phyloP scores from a whole-genome alignment of 2,888 invertebrate genomes.

The Seira musarum region DNA sequence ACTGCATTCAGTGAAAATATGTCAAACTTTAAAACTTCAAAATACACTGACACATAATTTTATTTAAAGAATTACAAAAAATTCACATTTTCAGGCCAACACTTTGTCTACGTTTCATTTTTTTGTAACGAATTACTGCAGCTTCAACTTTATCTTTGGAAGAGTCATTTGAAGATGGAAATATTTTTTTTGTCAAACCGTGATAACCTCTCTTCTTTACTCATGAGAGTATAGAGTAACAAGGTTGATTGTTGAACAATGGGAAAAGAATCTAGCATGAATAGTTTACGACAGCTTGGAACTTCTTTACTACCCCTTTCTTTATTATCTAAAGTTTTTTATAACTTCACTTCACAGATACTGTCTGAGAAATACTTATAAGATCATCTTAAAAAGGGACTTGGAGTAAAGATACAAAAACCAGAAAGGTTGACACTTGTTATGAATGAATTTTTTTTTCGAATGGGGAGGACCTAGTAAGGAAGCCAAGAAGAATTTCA shows the following conservation, averaged over 20 bases:
- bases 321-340: not conserved
- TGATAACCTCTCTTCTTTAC: too few species aligned
- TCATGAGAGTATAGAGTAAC: too few species aligned
- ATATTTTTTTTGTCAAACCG: too few species aligned
- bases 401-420: slow-evolving; percentile 9
- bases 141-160: too few species aligned
- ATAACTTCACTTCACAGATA: not conserved
- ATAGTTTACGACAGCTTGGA: slow-evolving; percentile 12
- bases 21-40: too few species aligned
- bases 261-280: not conserved
- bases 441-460: slow-evolving; percentile 38
- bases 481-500: slow-evolving; percentile 27
- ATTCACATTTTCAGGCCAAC: too few species aligned
- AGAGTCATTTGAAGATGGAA: too few species aligned
- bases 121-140: too few species aligned
- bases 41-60: too few species aligned
- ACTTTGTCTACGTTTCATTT: too few species aligned
- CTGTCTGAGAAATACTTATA: not conserved
- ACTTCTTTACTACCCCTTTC: slow-evolving; percentile 16
- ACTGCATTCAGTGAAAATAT: too few species aligned
- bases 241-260: slow-evolving; percentile 14
- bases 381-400: not conserved
- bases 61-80: too few species aligned
- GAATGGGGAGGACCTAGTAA: slow-evolving; percentile 22
- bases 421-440: slow-evolving; percentile 46